phyloP scores from a whole-genome alignment of 2,797 vertebrate genomes.

The Harpagifer antarcticus region DNA sequence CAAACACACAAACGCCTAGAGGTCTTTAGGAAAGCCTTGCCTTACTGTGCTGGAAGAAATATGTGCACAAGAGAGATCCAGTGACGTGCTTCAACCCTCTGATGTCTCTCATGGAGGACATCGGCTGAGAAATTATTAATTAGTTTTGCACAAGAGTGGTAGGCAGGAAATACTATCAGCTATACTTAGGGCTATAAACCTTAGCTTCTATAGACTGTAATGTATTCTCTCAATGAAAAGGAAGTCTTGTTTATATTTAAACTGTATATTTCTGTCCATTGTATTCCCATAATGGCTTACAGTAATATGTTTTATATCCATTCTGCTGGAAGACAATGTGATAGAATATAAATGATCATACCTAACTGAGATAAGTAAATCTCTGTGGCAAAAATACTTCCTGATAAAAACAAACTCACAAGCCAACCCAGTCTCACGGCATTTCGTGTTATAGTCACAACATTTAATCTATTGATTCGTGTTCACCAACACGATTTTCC shows the following conservation, averaged over 20 bases:
- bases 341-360: constrained; percentile 1
- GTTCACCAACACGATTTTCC: too few species aligned
- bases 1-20: constrained; percentile 71
- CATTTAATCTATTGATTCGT: too few species aligned
- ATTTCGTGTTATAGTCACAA: too few species aligned
- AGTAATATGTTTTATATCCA: constrained; percentile 21
- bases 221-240: constrained; percentile 47
- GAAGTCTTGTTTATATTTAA: constrained; percentile 53
- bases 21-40: constrained; percentile 72
- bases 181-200: constrained; percentile 68
- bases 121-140: constrained; percentile 83
- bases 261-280: constrained; percentile 22
- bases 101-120: constrained; percentile 75
- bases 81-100: constrained; percentile 72
- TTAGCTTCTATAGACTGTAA: constrained; percentile 49
- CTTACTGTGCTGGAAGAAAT: constrained; percentile 73
- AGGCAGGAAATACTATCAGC: constrained; percentile 74
- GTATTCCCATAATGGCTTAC: constrained; percentile 17
- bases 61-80: constrained; percentile 68
- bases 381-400: background rate
- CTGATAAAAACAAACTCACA: too few species aligned
- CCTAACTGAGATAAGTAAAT: constrained; percentile 1
- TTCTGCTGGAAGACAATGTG: background rate
- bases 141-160: constrained; percentile 76
- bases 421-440: too few species aligned